phyloP scores from a whole-genome alignment of 2,888 invertebrate genomes.

The Sclerodermus sp. region DNA sequence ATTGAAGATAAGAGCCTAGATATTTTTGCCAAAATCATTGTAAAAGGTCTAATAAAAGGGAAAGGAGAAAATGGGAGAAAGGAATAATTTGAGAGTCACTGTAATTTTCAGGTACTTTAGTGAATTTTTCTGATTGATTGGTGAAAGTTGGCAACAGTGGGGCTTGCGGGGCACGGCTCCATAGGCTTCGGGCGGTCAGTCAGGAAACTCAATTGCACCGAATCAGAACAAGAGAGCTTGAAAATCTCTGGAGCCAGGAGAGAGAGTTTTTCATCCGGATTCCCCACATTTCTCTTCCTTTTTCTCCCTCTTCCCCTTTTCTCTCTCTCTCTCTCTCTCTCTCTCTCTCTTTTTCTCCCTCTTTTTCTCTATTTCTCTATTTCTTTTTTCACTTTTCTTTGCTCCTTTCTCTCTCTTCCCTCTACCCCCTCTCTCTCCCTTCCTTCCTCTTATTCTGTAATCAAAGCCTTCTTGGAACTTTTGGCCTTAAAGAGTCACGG shows the following conservation, averaged over 20 bases:
- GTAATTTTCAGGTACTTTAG: no score
- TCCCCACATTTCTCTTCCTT: not conserved
- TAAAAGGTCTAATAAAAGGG: no score
- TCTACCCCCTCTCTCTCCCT: slow-evolving; percentile 10
- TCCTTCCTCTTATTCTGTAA: no score
- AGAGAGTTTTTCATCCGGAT: not conserved
- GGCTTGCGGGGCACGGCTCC: slow-evolving; percentile 48
- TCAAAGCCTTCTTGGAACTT: no score
- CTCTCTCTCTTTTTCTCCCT: not conserved
- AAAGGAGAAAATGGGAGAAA: no score
- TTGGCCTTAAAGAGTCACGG: no score
- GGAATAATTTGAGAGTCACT: no score
- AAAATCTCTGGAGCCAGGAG: not conserved
- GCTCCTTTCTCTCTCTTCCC: slow-evolving; percentile 2
- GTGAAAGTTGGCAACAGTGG: slow-evolving; percentile 37
- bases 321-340: slow-evolving; percentile 1
- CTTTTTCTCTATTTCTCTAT: slow-evolving; percentile 1
- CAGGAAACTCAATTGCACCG: slow-evolving; percentile 52
- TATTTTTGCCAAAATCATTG: no score
- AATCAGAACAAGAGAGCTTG: slow-evolving; percentile 35
- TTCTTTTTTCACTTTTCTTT: not conserved
- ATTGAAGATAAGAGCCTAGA: no score
- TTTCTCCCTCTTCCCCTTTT: slow-evolving; percentile 5
- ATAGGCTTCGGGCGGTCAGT: slow-evolving; percentile 44
- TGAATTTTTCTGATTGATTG: not conserved